Evolutionary conservation across 2,797 vertebrate species (phyloP).

Genomic region (Pogonophryne albipinna): DNA sequence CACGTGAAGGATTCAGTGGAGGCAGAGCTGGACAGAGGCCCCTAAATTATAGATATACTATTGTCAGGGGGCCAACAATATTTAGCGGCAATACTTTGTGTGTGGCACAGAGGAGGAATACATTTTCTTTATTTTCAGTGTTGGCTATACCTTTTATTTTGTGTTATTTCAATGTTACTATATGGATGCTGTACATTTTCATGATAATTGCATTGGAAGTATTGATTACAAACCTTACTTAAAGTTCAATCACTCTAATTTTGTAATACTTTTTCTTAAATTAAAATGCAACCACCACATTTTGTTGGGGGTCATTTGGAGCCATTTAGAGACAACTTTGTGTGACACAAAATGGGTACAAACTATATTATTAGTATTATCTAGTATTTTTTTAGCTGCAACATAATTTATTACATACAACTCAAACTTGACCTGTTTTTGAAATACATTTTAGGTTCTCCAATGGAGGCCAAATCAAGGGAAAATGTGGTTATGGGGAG

Average conservation of each 20-base stretch:
- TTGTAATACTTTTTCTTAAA: too few species aligned
- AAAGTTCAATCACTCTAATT: too few species aligned
- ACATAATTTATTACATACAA: neutral
- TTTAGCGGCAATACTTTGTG: neutral
- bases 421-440: neutral
- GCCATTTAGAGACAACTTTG: neutral
- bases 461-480: neutral
- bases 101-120: neutral
- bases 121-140: neutral
- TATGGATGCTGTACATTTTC: neutral
- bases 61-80: neutral
- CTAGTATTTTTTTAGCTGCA: neutral
- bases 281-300: too few species aligned
- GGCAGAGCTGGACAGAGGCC: neutral
- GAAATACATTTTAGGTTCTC: neutral
- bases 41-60: slow-evolving; percentile 21
- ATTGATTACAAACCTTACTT: too few species aligned
- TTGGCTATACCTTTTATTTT: neutral
- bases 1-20: slow-evolving; percentile 12
- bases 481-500: neutral
- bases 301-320: too few species aligned
- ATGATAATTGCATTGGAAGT: neutral
- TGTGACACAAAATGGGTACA: neutral
- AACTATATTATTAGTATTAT: neutral
- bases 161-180: neutral